These are phyloP conservation scores for Lepilemur ruficaudatus DNA, from an alignment of 2,797 vertebrate species.

Conservation along the genomic window DNA sequence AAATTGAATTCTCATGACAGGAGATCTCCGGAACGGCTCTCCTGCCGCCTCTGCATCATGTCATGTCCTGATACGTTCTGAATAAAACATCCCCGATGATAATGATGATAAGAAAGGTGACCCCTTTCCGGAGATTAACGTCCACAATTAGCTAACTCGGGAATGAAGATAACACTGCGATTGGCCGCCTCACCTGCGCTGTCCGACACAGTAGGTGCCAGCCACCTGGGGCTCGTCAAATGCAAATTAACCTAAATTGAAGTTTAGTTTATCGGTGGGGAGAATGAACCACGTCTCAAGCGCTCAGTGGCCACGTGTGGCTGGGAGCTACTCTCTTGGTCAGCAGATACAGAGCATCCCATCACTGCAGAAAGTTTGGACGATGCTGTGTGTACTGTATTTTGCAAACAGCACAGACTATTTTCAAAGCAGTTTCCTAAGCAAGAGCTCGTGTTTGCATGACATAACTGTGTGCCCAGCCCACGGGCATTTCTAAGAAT, in stretches of 20 bases:
- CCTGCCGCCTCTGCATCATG: neutral
- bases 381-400: too few relatives aligned
- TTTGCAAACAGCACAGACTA: too few relatives aligned
- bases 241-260: neutral
- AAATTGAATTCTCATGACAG: neutral
- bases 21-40: neutral
- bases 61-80: neutral
- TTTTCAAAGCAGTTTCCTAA: neutral
- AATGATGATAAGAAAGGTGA: conserved; percentile 20
- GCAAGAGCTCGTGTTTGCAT: neutral
- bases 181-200: neutral
- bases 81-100: conserved; percentile 36
- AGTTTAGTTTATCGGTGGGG: neutral
- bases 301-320: neutral
- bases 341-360: neutral
- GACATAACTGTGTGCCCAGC: neutral
- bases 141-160: conserved; percentile 4
- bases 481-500: neutral
- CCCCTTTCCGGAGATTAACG: neutral
- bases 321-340: neutral
- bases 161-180: neutral
- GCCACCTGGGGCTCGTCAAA: neutral
- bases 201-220: neutral
- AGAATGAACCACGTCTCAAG: neutral
- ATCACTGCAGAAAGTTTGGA: neutral